Percentiles rank a stretch among this genome's conserved stretches.
phyloP scores from a whole-genome alignment of 2,113 vertebrate genomes.

The Campylomormyrus numenius region DNA sequence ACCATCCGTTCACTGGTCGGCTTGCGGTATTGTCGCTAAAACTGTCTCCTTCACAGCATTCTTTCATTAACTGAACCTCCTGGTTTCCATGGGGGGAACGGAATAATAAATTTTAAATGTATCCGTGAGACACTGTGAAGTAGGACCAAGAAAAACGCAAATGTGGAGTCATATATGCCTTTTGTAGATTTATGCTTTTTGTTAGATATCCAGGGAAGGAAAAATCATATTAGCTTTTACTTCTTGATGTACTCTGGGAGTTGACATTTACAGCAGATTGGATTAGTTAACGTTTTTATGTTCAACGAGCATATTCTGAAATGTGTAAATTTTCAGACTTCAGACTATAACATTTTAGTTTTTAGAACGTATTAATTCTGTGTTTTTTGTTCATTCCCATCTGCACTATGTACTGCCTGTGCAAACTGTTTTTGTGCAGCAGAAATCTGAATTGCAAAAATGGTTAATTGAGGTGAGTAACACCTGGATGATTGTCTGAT shows the following conservation, averaged over 20 bases:
- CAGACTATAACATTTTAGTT: neutral
- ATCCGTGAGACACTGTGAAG: neutral
- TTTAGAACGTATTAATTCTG: neutral
- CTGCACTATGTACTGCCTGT: neutral
- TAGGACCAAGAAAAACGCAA: neutral
- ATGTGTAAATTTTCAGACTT: neutral
- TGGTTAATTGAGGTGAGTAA: neutral
- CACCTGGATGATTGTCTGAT: neutral
- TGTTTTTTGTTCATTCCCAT: neutral
- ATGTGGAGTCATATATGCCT: neutral
- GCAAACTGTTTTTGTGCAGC: neutral
- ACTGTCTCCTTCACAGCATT: neutral
- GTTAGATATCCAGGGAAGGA: neutral
- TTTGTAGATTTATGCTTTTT: neutral
- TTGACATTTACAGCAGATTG: neutral
- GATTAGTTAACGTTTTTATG: neutral
- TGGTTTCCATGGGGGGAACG: neutral
- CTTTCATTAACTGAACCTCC: neutral
- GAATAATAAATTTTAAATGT: neutral
- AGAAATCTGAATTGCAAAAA: neutral
- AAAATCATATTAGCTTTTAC: neutral
- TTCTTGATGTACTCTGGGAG: neutral
- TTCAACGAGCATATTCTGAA: neutral
- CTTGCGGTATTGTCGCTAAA: neutral
- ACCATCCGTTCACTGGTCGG: neutral